Base-by-base conservation (phyloP, 1,140 invertebrate genomes). In the Trichonephila clavata region DNA sequence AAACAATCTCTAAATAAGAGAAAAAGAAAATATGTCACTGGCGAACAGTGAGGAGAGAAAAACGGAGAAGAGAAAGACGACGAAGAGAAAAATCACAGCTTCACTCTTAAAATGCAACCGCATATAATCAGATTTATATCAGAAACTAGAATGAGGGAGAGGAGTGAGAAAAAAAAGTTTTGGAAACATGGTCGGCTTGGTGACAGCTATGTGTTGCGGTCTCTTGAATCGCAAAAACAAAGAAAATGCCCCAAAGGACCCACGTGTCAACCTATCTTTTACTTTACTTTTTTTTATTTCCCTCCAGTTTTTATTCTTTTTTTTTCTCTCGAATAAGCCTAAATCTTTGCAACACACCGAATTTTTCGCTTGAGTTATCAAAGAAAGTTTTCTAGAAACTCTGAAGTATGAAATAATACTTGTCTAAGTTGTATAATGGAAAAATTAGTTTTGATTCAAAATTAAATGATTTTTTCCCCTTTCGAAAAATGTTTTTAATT, bases 81-180 rank as follows among this genome's bases (percentile, higher is more conserved):
- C 50, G 32, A 59, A 60, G 57, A 60, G 57, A 60, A 60, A 77
- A 90, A 90, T 71, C 63, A 39, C 39, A 43, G 57, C 65, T 50
- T 77, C 27, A 6, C 8, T 77, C 88, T 80, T 20, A 60, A 90
- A 90, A 90, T 32, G 88, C 88, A 80, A 90, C 88, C 88, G 43
- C 88, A 63, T 90, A 80, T 90, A 90, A 90, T 90, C 88, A 90
- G 88, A 90, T 90, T 90, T 90, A 90, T 80, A 90, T 77, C 88
- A 90, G 68, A 39, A 90, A 90, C 27, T 27, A 24, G 39, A 88
- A 68, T 63, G 5, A 88, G 32, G 50, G 63, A 57, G 14, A 61
- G 63, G 57, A 57, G 60, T n/a, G 65, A n/a, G n/a, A n/a, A 8
- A 32, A 80, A 80, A n/a, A 50, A 90, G 18, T 59, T 61, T 43